Conservation (phyloP, 2,113 vertebrate genomes). For the Empidonax traillii region DNA sequence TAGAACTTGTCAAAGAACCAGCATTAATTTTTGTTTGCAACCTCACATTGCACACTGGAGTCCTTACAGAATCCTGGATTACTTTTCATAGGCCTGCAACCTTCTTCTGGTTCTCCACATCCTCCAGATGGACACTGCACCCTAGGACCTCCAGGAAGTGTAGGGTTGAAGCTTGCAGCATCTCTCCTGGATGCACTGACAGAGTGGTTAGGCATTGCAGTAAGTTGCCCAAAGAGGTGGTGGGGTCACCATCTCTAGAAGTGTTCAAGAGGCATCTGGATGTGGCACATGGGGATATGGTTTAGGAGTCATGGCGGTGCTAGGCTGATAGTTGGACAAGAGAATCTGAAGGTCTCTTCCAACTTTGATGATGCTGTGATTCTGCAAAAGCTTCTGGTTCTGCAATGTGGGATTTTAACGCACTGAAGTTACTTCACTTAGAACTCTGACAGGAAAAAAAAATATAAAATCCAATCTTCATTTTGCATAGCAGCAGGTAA, state of each 20-base stretch:
- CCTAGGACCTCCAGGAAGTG: fast-evolving
- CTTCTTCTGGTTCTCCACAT: not conserved
- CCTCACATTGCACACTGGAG: too few relatives aligned
- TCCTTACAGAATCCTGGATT: not conserved
- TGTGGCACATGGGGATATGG: not conserved
- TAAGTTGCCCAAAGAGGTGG: not conserved
- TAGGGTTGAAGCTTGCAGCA: not conserved
- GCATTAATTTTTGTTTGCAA: not conserved
- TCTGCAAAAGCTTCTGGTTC: not conserved
- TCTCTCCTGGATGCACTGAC: not conserved
- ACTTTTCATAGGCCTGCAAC: not conserved
- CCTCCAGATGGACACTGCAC: not conserved
- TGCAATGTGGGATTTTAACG: not conserved
- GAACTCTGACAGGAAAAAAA: not conserved
- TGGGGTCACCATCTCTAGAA: not conserved
- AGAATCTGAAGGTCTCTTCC: not conserved
- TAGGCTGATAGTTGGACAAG: not conserved
- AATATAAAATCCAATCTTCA: not conserved
- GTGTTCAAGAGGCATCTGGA: not conserved
- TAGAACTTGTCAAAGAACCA: not conserved
- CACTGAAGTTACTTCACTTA: not conserved
- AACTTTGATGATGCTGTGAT: not conserved
- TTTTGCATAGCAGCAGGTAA: not conserved
- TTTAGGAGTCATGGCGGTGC: not conserved
- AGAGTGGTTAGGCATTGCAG: not conserved